Percentiles rank a stretch among this genome's conserved stretches.
Evolutionary conservation across 1,140 invertebrate species (phyloP).

Genomic region (Venustaconcha ellipsiformis): DNA sequence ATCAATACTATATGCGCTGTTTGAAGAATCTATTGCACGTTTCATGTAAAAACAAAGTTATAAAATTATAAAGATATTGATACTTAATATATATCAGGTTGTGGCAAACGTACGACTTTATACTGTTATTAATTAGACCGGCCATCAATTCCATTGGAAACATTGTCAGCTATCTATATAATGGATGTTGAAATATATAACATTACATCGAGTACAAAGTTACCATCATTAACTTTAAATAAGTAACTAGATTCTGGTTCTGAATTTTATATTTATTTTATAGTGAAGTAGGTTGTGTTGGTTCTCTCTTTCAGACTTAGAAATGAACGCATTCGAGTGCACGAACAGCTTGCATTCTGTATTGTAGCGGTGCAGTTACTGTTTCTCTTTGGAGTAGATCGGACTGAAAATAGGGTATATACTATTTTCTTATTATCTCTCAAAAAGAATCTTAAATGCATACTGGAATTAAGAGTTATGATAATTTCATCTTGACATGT

Average conservation of each 20-base stretch:
- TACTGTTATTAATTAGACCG: too few relatives aligned
- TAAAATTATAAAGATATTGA: background rate
- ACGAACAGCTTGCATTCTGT: slow-evolving; percentile 54
- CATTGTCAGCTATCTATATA: too few relatives aligned
- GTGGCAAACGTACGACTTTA: too few relatives aligned
- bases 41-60: background rate
- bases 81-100: background rate
- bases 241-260: background rate
- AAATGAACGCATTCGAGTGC: slow-evolving; percentile 55
- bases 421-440: background rate
- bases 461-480: background rate
- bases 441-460: background rate
- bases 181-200: too few relatives aligned
- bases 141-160: too few relatives aligned
- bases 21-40: background rate
- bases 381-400: slow-evolving; percentile 53
- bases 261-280: background rate
- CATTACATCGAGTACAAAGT: too few relatives aligned
- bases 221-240: background rate
- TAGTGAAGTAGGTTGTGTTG: background rate
- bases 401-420: slow-evolving; percentile 44
- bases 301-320: slow-evolving; percentile 36
- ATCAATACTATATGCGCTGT: background rate
- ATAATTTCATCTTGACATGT: background rate
- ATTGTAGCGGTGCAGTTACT: slow-evolving; percentile 54